Base-by-base conservation (phyloP, 2,797 vertebrate species). In the Paramormyrops hopkinsi region DNA sequence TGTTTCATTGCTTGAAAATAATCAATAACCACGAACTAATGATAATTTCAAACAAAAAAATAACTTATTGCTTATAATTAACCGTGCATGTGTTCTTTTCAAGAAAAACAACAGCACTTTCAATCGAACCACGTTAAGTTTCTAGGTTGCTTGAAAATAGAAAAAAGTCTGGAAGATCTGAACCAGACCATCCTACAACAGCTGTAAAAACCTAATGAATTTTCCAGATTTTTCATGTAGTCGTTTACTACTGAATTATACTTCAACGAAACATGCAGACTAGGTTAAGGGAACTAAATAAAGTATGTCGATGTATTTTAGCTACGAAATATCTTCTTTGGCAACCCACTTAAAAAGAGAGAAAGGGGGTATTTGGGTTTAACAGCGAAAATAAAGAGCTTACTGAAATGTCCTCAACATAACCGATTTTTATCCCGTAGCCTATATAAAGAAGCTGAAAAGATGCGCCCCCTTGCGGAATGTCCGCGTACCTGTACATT, bases 381-480 rank as follows among this genome's bases (percentile, higher is more conserved):
- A 51, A 50, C 48, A 22, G 44, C 2, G n/a, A 44, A 44, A 48
- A 83, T 44, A 82, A 22, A 46, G 9, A 82, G 6, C 7, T 73
- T 17, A 33, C 29, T 73, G 65, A 33, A 62, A 37, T 73, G 65
- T 73, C 1, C 29, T 29, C 29, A 37, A 17, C 29, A 37, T 37
- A 73, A 73, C 29, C 29, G 65, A 73, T 17, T 73, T 73, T 73
- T 73, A 73, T 37, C 29, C 25, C 65, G 12, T 37, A 29, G 29
- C 29, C 29, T 29, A 37, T 73, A 33, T 48, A n/a, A 83, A n/a
- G 41, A 83, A 83, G 8, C 46, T 29, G 44, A 50, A 51, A 84
- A 51, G 44, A 25, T 25, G 93, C 94, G 94, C 95, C 95, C 93
- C 90, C 95, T 94, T 90, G n/a, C 87, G 92, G 19, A 19, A 25